Conservation (phyloP, 2,888 invertebrate genomes). For the Slavum lentiscoides region DNA sequence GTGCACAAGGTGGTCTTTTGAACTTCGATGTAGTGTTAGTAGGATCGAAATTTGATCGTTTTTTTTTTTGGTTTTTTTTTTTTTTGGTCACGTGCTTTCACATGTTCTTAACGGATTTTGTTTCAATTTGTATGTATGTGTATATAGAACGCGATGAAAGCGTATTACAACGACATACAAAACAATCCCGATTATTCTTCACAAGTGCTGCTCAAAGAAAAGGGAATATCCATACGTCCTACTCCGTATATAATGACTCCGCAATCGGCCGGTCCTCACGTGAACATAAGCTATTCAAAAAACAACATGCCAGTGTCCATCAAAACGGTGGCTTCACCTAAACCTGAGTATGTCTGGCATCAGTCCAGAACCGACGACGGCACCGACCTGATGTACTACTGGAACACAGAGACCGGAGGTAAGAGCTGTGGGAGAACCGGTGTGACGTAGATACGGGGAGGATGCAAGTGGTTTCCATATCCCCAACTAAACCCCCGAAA, state of each 20-base stretch:
- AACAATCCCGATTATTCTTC: constrained; percentile 69
- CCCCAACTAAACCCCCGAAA: too few species aligned
- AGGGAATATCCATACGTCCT: constrained; percentile 55
- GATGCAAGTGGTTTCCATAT: too few species aligned
- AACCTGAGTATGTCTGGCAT: constrained; percentile 67
- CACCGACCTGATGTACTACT: constrained; percentile 71
- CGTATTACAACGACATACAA: constrained; percentile 83
- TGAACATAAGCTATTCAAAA: constrained; percentile 56
- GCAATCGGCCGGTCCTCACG: constrained; percentile 55
- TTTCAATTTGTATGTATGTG: neutral
- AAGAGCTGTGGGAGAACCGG: constrained; percentile 53
- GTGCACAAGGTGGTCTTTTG: too few species aligned
- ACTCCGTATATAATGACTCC: constrained; percentile 57
- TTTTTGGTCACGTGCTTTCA: too few species aligned
- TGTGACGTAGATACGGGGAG: too few species aligned
- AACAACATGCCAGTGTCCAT: constrained; percentile 55
- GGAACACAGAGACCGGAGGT: constrained; percentile 84
- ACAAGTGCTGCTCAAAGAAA: constrained; percentile 59
- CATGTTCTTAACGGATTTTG: neutral
- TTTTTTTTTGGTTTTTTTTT: too few species aligned
- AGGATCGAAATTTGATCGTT: too few species aligned
- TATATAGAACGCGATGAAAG: constrained; percentile 77
- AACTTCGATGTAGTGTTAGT: too few species aligned
- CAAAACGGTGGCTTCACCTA: constrained; percentile 12
- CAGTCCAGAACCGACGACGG: constrained; percentile 79